Base-by-base conservation (phyloP, 2,797 vertebrate genomes). In the Myotis findleyi region DNA sequence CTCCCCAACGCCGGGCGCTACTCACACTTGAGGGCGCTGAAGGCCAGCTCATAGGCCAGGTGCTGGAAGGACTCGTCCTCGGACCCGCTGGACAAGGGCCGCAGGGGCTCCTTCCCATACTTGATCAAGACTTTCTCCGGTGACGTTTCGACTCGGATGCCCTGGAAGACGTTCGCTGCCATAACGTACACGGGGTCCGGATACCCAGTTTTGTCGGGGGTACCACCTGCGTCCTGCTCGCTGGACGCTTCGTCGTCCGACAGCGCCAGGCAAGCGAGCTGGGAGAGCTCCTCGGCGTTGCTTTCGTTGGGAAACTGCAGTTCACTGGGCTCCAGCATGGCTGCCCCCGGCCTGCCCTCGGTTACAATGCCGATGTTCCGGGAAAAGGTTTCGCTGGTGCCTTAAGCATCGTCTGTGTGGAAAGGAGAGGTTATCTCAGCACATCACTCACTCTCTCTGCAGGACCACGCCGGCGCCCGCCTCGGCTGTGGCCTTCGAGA, bases 11-110 rank as follows among this genome's bases (percentile, higher is more conserved):
- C 44, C 2, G 66, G 68, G 84, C n/a, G 30, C 82, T 97, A 99
- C 99, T 99, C 98, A 99, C 99, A 99, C 98, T 99, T 99, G 6
- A 99, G 98, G 38, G 99, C 95, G 91, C 41, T 99, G 98, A 99
- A 99, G 59, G 99, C 99, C 86, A 99, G 93, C 87, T 99, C 98
- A 0, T 99, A 99, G 55, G 98, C 98, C 5, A 77, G 33, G 1
- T 91, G 98, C 71, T 97, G 98, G 27, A 97, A 96, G 72, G 93
- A 94, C 41, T 98, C 98, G 66, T 99, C 98, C 96, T 98, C 98
- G 57, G 98, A 95, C 81, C 97, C 82, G 8, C 97, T 77, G 10
- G 98, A 81, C 51, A 95, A 0, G 1, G 89, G 77, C 1, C 59
- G 64, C 21, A 95, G 91, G 9, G 97, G 97, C 12, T 96, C 93